Conservation (phyloP, 2,113 vertebrate genomes). For the Mionectes macconnelli region DNA sequence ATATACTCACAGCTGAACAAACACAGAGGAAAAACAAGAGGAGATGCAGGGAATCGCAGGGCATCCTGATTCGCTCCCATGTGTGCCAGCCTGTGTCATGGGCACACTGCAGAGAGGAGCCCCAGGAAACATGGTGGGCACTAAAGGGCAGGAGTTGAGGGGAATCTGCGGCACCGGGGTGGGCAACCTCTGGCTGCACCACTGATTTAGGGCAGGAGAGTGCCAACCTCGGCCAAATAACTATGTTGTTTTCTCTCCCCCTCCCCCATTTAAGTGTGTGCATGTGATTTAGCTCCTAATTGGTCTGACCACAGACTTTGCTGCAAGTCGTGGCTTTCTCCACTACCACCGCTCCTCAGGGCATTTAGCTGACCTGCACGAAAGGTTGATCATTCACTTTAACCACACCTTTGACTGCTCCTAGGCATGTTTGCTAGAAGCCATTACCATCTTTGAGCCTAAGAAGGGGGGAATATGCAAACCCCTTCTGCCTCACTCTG, state of each 20-base stretch:
- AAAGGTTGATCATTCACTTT: neutral
- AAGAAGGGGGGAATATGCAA: neutral
- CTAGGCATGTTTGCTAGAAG: neutral
- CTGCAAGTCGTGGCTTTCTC: neutral
- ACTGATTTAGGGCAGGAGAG: neutral
- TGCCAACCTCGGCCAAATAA: neutral
- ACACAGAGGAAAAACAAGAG: neutral
- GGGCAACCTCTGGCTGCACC: neutral
- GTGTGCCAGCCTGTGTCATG: neutral
- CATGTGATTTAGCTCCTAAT: neutral
- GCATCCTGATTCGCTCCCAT: neutral
- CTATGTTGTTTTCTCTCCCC: neutral
- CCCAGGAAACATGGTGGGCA: rapidly evolving
- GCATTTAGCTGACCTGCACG: rapidly evolving
- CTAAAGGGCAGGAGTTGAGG: neutral
- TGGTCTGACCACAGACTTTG: neutral
- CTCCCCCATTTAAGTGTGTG: neutral
- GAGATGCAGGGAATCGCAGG: neutral
- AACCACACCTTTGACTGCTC: neutral
- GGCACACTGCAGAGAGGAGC: neutral
- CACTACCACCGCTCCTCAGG: neutral
- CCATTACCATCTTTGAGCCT: neutral
- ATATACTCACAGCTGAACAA: constrained; percentile 60
- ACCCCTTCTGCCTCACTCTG: neutral
- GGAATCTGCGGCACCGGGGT: neutral